A percentile compares a stretch with the other conserved stretches of the same genome.
phyloP scores from a whole-genome alignment of 2,888 invertebrate species.

The Dicyrtoma fusca region DNA sequence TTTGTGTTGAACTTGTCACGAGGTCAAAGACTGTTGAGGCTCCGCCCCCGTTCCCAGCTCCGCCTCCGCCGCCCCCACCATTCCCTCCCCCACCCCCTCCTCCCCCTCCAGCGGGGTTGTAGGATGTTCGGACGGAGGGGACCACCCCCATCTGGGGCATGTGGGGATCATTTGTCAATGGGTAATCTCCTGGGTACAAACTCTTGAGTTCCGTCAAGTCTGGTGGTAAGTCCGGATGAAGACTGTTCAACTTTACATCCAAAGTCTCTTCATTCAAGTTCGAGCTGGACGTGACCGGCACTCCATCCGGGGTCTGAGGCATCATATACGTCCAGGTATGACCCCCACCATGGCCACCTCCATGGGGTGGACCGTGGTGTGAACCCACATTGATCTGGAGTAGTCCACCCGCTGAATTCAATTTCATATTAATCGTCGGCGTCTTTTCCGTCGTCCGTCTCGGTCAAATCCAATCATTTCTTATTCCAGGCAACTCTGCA shows the following conservation, averaged over 20 bases:
- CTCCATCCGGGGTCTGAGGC: constrained; percentile 36
- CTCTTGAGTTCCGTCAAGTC: constrained; percentile 73
- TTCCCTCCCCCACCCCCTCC: neutral
- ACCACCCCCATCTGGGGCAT: constrained; percentile 52
- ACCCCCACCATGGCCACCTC: neutral
- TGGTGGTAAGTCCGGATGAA: constrained; percentile 34
- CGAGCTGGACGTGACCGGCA: constrained; percentile 28
- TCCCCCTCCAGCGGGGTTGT: neutral
- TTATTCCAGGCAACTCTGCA: constrained; percentile 20
- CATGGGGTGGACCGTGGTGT: constrained; percentile 27
- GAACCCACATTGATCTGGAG: constrained; percentile 38
- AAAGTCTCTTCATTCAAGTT: constrained; percentile 10
- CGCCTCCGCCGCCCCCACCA: constrained; percentile 51
- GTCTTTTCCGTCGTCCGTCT: constrained; percentile 38
- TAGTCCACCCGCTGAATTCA: constrained; percentile 41
- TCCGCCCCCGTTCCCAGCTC: constrained; percentile 26
- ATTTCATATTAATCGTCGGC: constrained; percentile 39
- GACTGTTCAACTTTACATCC: constrained; percentile 24
- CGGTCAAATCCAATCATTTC: constrained; percentile 37
- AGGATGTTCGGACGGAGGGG: constrained; percentile 37
- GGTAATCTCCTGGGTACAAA: constrained; percentile 71
- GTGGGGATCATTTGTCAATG: constrained; percentile 52
- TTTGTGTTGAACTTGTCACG: constrained; percentile 46
- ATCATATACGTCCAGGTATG: constrained; percentile 31
- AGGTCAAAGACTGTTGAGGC: constrained; percentile 45